Percentiles rank a stretch among this genome's conserved stretches.
Evolutionary conservation across 2,113 vertebrate genomes (phyloP).

Genomic region (Daphoenositta chrysoptera): DNA sequence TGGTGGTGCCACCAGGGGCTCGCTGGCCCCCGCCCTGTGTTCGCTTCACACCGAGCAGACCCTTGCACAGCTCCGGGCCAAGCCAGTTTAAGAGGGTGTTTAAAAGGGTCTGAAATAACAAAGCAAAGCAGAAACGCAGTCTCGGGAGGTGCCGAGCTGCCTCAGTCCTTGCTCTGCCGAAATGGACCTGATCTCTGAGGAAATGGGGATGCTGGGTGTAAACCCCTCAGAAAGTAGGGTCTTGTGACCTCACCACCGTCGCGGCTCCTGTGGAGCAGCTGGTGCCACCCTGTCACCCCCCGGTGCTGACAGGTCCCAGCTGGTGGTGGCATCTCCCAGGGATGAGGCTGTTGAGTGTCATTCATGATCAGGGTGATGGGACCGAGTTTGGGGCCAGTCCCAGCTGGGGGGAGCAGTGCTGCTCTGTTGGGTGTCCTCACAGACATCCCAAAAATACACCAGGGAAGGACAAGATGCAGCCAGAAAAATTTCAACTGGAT

Average conservation of each 20-base stretch:
- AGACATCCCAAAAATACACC: not conserved
- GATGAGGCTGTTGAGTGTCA: not conserved
- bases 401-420: not conserved
- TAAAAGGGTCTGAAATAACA: not conserved
- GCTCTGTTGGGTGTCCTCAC: not conserved
- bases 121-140: not conserved
- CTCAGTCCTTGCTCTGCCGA: rapidly evolving
- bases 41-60: rapidly evolving
- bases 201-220: not conserved
- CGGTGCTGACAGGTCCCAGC: not conserved
- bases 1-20: rapidly evolving
- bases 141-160: rapidly evolving
- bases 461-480: not conserved
- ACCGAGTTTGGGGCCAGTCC: rapidly evolving
- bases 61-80: not conserved
- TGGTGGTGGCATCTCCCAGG: not conserved
- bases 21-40: not conserved
- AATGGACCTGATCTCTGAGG: not conserved
- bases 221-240: not conserved
- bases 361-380: not conserved
- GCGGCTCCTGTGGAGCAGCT: not conserved
- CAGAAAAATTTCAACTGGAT: not conserved
- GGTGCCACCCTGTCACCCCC: not conserved
- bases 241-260: rapidly evolving
- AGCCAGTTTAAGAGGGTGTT: rapidly evolving